A percentile compares a stretch with the other conserved stretches of the same genome.
Evolutionary conservation across 2,113 vertebrate species (phyloP).

Genomic region (Coryphaenoides rupestris): DNA sequence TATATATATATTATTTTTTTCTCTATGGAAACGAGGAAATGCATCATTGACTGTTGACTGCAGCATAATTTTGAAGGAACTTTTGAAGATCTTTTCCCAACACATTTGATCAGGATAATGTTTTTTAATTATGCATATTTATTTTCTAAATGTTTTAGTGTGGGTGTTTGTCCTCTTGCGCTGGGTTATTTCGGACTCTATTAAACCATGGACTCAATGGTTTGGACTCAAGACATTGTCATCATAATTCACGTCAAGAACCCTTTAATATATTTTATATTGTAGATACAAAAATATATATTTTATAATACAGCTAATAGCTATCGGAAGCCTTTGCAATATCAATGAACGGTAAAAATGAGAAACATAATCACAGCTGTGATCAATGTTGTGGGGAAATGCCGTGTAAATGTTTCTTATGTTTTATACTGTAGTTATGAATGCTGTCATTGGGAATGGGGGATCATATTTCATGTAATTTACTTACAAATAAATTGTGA

Average conservation of each 20-base stretch:
- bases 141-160: neutral
- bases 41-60: too few relatives aligned
- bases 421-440: slow-evolving; percentile 35
- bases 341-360: too few relatives aligned
- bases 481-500: slow-evolving; percentile 38
- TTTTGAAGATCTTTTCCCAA: slow-evolving; percentile 5
- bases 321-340: too few relatives aligned
- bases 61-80: neutral
- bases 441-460: slow-evolving; percentile 23
- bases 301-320: neutral
- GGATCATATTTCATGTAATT: slow-evolving; percentile 57
- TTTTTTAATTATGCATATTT: neutral
- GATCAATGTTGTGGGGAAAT: slow-evolving; percentile 23
- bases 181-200: neutral
- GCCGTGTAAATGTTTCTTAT: slow-evolving; percentile 32
- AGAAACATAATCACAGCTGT: neutral
- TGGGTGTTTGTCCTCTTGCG: slow-evolving; percentile 1
- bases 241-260: too few relatives aligned
- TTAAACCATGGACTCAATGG: neutral
- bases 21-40: too few relatives aligned
- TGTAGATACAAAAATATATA: neutral
- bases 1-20: neutral
- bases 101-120: neutral
- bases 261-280: slow-evolving; percentile 6
- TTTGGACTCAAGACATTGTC: too few relatives aligned